Conservation (phyloP, 2,797 vertebrate species). For the Luscinia megarhynchos region DNA sequence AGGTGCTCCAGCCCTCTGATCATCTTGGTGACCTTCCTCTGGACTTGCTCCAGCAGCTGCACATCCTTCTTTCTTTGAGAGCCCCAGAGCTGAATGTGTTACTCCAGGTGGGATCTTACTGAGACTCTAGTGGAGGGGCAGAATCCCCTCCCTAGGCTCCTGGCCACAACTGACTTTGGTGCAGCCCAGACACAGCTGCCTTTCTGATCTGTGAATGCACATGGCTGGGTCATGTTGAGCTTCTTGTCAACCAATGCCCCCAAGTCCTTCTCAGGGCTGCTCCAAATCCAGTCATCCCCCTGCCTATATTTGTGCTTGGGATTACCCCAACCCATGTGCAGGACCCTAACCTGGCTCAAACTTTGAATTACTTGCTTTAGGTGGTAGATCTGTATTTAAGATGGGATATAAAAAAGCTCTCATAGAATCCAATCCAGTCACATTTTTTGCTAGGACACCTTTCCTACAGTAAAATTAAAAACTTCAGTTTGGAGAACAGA, state of each 20-base stretch:
- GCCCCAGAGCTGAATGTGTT: neutral
- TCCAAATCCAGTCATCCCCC: neutral
- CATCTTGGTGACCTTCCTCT: neutral
- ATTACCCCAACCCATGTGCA: neutral
- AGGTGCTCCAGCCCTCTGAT: neutral
- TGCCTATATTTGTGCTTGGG: neutral
- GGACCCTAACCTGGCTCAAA: neutral
- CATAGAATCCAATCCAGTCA: neutral
- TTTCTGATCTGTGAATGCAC: neutral
- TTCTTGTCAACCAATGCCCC: rapidly evolving
- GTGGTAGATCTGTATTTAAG: neutral
- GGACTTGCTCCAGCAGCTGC: neutral
- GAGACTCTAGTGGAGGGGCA: neutral
- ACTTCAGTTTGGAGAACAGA: neutral
- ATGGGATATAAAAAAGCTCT: neutral
- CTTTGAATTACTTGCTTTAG: neutral
- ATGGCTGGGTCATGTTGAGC: neutral
- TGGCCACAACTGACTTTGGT: neutral
- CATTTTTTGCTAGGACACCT: neutral
- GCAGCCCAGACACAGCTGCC: neutral
- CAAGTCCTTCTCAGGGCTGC: neutral
- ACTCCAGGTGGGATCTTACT: neutral
- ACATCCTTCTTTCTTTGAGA: neutral
- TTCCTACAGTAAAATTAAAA: neutral
- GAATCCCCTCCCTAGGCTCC: neutral